A percentile compares a stretch with the other conserved stretches of the same genome.
phyloP scores from a whole-genome alignment of 2,888 invertebrate genomes.

The Ectemnius cavifrons region DNA sequence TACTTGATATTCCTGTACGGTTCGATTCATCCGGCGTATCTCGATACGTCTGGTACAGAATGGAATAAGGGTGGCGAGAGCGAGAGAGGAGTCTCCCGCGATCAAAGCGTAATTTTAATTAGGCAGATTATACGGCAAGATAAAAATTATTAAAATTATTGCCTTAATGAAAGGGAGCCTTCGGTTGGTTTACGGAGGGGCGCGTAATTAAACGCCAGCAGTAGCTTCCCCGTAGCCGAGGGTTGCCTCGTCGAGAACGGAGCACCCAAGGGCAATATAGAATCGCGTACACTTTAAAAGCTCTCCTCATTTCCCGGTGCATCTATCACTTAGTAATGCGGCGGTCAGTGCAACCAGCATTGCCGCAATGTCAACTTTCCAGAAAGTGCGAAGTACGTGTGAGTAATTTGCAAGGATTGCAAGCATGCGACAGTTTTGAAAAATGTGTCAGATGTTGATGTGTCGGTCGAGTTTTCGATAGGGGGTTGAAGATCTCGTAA shows the following conservation, averaged over 20 bases:
- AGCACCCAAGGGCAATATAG: slow-evolving; percentile 41
- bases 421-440: neutral
- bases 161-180: slow-evolving; percentile 77
- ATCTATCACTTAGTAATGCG: neutral
- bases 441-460: slow-evolving; percentile 27
- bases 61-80: too few species aligned
- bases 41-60: too few species aligned
- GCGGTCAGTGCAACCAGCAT: neutral
- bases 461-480: slow-evolving; percentile 46
- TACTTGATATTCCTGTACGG: too few species aligned
- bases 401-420: too few species aligned
- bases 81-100: slow-evolving; percentile 62
- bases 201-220: slow-evolving; percentile 76
- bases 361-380: too few species aligned
- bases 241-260: slow-evolving; percentile 51
- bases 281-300: slow-evolving; percentile 38
- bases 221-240: slow-evolving; percentile 56
- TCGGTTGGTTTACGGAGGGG: slow-evolving; percentile 67
- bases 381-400: too few species aligned
- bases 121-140: slow-evolving; percentile 77
- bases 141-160: slow-evolving; percentile 79
- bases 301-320: slow-evolving; percentile 34
- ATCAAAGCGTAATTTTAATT: slow-evolving; percentile 78
- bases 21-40: too few species aligned
- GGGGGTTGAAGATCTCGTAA: slow-evolving; percentile 19